phyloP scores from a whole-genome alignment of 2,113 vertebrate genomes.

The Oreochromis spilurus region DNA sequence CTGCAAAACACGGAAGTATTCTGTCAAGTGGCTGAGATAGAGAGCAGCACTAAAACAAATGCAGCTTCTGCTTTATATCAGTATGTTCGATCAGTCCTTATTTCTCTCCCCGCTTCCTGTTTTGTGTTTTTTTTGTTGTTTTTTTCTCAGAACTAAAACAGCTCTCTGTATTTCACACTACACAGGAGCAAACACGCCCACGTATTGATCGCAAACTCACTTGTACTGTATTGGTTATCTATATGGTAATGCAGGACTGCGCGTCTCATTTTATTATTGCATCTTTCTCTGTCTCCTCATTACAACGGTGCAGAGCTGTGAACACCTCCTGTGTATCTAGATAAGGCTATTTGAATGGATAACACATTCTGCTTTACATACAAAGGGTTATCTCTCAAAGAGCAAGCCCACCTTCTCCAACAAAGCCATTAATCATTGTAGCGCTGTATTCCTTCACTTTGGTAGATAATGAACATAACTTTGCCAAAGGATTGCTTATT shows the following conservation, averaged over 20 bases:
- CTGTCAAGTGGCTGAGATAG: not conserved
- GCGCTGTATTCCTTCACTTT: slow-evolving; percentile 16
- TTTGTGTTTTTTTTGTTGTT: not conserved
- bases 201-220: slow-evolving; percentile 56
- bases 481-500: slow-evolving; percentile 2
- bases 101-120: not conserved
- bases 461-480: slow-evolving; percentile 53
- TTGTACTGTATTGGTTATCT: slow-evolving; percentile 63
- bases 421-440: slow-evolving; percentile 57
- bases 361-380: slow-evolving; percentile 46
- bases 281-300: slow-evolving; percentile 60
- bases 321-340: slow-evolving; percentile 57
- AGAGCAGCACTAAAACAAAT: not conserved
- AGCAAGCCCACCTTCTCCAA: slow-evolving; percentile 57
- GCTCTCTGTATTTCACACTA: not conserved
- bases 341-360: slow-evolving; percentile 66
- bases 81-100: not conserved
- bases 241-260: slow-evolving; percentile 61
- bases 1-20: not conserved
- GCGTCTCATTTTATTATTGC: slow-evolving; percentile 61
- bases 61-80: not conserved
- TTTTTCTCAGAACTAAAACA: not conserved
- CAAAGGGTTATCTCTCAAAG: slow-evolving; percentile 60
- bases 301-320: slow-evolving; percentile 44
- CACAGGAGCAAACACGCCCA: slow-evolving; percentile 9